phyloP scores from a whole-genome alignment of 2,888 invertebrate species.

The Thymelicus acteon region DNA sequence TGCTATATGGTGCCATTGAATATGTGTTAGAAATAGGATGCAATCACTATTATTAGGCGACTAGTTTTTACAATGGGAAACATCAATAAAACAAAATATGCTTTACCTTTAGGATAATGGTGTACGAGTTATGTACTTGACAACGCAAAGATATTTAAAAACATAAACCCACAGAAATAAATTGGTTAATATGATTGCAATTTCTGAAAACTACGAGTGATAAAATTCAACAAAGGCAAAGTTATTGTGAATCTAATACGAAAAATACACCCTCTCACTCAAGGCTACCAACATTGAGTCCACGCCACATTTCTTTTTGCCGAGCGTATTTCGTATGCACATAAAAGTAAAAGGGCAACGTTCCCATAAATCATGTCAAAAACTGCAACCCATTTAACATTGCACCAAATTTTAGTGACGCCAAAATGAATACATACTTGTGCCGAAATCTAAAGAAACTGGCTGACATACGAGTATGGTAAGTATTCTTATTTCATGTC shows the following conservation, averaged over 20 bases:
- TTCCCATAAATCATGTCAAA: constrained; percentile 40
- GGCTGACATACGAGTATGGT: constrained; percentile 14
- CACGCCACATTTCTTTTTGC: constrained; percentile 17
- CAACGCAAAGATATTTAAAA: no score
- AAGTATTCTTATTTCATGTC: constrained; percentile 10
- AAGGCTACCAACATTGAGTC: constrained; percentile 7
- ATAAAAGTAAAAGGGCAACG: constrained; percentile 35
- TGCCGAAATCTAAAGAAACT: constrained; percentile 16
- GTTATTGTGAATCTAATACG: not conserved
- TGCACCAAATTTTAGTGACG: constrained; percentile 38
- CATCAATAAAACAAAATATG: no score
- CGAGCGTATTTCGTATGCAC: constrained; percentile 32
- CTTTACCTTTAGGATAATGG: no score
- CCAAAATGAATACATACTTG: constrained; percentile 33
- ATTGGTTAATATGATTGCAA: no score
- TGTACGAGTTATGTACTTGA: no score
- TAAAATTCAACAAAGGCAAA: not conserved
- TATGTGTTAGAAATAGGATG: no score
- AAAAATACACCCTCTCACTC: not conserved
- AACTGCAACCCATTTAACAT: constrained; percentile 37
- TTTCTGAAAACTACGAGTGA: not conserved
- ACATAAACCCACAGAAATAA: no score
- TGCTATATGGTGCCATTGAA: no score
- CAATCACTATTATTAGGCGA: no score
- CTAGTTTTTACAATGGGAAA: no score